Conservation (phyloP, 35 echinoderm and acorn worm species). For the Patiria miniata region DNA sequence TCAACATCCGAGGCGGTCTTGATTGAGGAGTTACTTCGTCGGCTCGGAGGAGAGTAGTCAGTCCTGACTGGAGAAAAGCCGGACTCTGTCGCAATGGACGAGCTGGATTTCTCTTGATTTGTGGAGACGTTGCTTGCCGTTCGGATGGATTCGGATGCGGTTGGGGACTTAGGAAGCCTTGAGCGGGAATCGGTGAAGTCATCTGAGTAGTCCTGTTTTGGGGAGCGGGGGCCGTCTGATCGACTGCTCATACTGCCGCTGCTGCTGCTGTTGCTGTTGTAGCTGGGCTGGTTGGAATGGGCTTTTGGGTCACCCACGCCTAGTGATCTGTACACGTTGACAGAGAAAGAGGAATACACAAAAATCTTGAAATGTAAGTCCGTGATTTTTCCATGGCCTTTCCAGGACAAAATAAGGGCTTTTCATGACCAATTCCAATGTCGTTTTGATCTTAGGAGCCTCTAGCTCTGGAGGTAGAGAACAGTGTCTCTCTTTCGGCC, state of each 20-base stretch:
- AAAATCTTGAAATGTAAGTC: too few species aligned
- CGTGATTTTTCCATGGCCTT: too few species aligned
- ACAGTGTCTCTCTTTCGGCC: too few species aligned
- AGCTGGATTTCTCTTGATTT: not conserved
- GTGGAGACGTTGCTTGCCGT: constrained; percentile 47
- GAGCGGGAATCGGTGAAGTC: constrained; percentile 60
- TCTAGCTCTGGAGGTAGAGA: too few species aligned
- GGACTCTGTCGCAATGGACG: constrained; percentile 30
- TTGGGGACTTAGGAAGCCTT: not conserved
- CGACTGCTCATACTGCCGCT: not conserved
- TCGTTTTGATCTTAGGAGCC: too few species aligned
- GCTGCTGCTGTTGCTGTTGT: constrained; percentile 1
- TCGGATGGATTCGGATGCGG: constrained; percentile 29
- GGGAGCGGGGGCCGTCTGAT: not conserved
- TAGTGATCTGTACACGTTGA: not conserved
- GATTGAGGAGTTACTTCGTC: constrained; percentile 40
- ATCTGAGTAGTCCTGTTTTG: constrained; percentile 65
- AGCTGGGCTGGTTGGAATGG: not conserved
- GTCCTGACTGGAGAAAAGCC: constrained; percentile 6
- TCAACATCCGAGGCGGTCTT: constrained; percentile 47
- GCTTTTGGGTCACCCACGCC: constrained; percentile 10
- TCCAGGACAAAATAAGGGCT: too few species aligned
- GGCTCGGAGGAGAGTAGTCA: constrained; percentile 1
- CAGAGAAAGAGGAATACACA: too few species aligned
- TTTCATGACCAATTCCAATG: too few species aligned